These are phyloP conservation scores for Pseudococcus jackbeardsleyi DNA, from an alignment of 2,888 invertebrate genomes.

Conservation along the genomic window DNA sequence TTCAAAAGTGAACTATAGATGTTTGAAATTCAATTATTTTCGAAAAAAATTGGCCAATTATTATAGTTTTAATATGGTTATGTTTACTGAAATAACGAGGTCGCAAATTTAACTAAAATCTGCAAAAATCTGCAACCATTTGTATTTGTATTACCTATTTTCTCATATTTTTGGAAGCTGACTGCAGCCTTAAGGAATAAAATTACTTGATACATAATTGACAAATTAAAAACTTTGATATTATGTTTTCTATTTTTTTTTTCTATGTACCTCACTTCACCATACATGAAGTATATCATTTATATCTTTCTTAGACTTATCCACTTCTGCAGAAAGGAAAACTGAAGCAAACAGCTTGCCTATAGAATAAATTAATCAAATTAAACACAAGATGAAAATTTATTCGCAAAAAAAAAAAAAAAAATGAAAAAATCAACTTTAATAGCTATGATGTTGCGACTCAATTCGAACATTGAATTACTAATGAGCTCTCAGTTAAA, in stretches of 20 bases:
- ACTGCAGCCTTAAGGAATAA: background rate
- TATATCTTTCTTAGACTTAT: background rate
- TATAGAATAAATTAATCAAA: slow-evolving; percentile 1
- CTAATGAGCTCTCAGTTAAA: slow-evolving; percentile 26
- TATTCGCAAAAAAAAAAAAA: background rate
- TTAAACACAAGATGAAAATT: slow-evolving; percentile 37
- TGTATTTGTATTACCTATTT: too few relatives aligned
- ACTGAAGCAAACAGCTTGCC: background rate
- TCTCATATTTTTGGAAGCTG: too few relatives aligned
- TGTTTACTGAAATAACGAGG: too few relatives aligned
- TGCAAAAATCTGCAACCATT: too few relatives aligned
- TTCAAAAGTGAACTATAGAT: too few relatives aligned
- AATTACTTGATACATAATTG: background rate
- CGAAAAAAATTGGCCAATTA: too few relatives aligned
- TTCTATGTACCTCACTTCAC: background rate
- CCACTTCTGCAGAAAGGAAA: background rate
- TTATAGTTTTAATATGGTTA: too few relatives aligned
- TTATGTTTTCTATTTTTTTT: background rate
- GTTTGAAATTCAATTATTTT: too few relatives aligned
- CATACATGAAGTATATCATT: slow-evolving; percentile 16
- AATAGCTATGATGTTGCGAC: slow-evolving; percentile 9
- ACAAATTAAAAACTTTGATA: background rate
- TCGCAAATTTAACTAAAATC: too few relatives aligned
- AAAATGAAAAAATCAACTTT: background rate
- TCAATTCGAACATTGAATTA: slow-evolving; percentile 2